Base-by-base conservation (phyloP, 2,888 invertebrate species). In the Dione vanillae region DNA sequence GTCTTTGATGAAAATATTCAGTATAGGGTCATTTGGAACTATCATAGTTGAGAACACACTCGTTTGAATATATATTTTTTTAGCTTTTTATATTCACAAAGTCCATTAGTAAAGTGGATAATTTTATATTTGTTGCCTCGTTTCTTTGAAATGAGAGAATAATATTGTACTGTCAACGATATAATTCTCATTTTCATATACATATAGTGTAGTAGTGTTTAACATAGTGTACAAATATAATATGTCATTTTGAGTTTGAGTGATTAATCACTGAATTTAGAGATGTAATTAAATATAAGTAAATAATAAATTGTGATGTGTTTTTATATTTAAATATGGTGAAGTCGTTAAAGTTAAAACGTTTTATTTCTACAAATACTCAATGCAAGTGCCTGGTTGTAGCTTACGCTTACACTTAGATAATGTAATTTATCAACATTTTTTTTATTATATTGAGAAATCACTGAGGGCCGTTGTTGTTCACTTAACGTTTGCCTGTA, bases 1-100 rank as follows among this genome's bases (percentile, higher is more conserved):
- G 27, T 61, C 45, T 61, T 61, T 61, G 61, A 61, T 61, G 35
- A 35, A 61, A 61, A 61, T 56, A 56, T 16, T 61, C 27, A 61
- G 27, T 45, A 27, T 27, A 45, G 27, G 61, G 61, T 61, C 61
- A 61, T 61, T 45, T 61, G 11, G 43, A n/a, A 45, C 12, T 61
- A 45, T 45, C 11, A 27, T 35, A 61, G 61, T 45, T 2, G n/a
- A 61, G 43, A 27, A 45, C 27, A 2, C 10, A 45, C 27, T 45
- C 27, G 35, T 10, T 61, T 10, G 20, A 61, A n/a, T 61, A 45
- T 61, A 61, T 56, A 56, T 56, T 56, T 45, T 61, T 61, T 61
- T 61, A 61, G 7, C 2, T 45, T 61, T 61, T 61, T n/a, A 61
- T 27, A 45, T 45, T 45, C 43, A 61, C 20, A 43, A 0, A 61